phyloP scores from a whole-genome alignment of 2,797 vertebrate genomes.

The Pelochelys cantorii region DNA sequence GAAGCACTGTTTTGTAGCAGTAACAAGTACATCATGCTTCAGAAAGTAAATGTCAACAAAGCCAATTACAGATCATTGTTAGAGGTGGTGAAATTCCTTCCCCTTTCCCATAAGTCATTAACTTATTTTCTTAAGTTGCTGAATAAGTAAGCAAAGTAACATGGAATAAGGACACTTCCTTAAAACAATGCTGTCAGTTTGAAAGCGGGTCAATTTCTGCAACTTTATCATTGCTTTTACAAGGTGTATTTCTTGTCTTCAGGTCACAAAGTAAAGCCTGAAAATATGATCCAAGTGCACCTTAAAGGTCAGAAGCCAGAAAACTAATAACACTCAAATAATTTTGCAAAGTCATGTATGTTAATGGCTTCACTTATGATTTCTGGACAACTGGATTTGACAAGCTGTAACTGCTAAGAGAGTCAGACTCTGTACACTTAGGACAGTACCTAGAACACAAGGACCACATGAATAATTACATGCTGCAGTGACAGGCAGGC shows the following conservation, averaged over 20 bases:
- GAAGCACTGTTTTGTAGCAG: neutral
- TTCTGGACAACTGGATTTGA: neutral
- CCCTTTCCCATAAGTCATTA: neutral
- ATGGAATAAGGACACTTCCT: neutral
- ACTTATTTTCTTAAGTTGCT: neutral
- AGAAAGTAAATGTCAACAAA: neutral
- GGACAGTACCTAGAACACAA: neutral
- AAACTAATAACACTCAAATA: neutral
- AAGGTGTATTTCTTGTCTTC: neutral
- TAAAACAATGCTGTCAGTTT: neutral
- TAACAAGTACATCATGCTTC: neutral
- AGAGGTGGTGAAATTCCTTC: neutral
- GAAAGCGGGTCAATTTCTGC: neutral
- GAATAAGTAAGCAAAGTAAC: neutral
- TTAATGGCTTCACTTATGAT: neutral
- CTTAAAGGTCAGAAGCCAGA: neutral
- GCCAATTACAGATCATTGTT: neutral
- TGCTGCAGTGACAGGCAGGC: neutral
- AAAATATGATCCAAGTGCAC: neutral
- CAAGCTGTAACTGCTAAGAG: neutral
- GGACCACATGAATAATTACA: neutral
- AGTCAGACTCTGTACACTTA: neutral
- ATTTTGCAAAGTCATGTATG: neutral
- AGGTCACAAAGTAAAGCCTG: neutral
- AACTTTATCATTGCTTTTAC: neutral